Conservation (phyloP, 2,888 invertebrate genomes). For the Cataglyphis livida region DNA sequence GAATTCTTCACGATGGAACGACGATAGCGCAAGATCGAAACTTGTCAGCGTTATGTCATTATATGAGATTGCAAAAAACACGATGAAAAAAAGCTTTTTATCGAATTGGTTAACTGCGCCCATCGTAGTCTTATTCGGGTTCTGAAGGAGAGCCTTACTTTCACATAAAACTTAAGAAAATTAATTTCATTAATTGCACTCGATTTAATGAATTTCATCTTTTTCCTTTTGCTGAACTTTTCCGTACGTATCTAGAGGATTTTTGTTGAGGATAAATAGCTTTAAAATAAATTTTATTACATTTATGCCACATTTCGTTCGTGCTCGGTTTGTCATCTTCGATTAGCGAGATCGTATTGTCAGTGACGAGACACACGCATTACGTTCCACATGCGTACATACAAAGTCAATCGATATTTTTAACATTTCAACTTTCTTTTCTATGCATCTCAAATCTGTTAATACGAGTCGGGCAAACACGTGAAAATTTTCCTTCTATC, state of each 20-base stretch:
- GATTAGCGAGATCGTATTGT: slow-evolving; percentile 1
- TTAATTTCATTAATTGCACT: slow-evolving; percentile 31
- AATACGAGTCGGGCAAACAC: background rate
- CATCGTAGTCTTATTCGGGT: slow-evolving; percentile 33
- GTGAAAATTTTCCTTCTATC: background rate
- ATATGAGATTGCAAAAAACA: slow-evolving; percentile 20
- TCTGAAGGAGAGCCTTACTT: slow-evolving; percentile 34
- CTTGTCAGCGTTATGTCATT: slow-evolving; percentile 26
- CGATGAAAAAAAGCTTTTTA: slow-evolving; percentile 29
- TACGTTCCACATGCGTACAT: background rate
- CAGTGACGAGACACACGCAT: background rate
- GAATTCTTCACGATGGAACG: background rate
- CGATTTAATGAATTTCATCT: slow-evolving; percentile 22
- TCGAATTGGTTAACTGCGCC: slow-evolving; percentile 46
- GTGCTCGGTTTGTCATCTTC: slow-evolving; percentile 6
- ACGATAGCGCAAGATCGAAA: slow-evolving; percentile 11
- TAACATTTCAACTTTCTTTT: slow-evolving; percentile 17
- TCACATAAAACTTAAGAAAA: slow-evolving; percentile 14
- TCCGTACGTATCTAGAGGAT: background rate
- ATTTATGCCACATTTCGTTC: background rate
- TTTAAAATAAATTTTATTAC: background rate
- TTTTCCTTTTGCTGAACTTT: background rate
- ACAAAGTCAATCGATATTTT: slow-evolving; percentile 44
- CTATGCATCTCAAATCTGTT: slow-evolving; percentile 28
- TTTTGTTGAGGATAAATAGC: slow-evolving; percentile 3